Evolutionary conservation across 2,888 invertebrate species (phyloP).

Genomic region (Plagodis pulveraria): DNA sequence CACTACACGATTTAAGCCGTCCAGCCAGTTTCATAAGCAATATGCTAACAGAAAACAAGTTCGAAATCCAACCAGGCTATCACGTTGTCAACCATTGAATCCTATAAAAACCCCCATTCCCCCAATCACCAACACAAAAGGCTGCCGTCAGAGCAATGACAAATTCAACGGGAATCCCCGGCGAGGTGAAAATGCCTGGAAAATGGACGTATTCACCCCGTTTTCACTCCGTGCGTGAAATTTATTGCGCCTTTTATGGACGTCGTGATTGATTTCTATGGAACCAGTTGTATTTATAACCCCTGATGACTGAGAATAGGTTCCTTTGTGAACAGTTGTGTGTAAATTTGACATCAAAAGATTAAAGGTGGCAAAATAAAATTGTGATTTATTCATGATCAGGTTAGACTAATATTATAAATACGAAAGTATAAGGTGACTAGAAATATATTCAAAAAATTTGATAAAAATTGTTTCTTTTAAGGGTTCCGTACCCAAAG

Average conservation of each 20-base stretch:
- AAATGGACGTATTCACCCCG: conserved; percentile 55
- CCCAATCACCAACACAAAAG: conserved; percentile 30
- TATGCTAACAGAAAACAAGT: conserved; percentile 11
- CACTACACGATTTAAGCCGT: too few relatives aligned
- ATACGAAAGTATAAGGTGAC: too few relatives aligned
- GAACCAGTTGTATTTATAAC: conserved; percentile 15
- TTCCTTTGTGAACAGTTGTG: background rate
- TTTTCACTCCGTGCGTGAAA: conserved; percentile 34
- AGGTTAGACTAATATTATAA: too few relatives aligned
- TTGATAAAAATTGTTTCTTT: too few relatives aligned
- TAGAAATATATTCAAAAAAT: too few relatives aligned
- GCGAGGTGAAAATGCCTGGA: conserved; percentile 75
- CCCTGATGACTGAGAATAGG: background rate
- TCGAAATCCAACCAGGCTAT: conserved; percentile 15
- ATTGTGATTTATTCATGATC: too few relatives aligned
- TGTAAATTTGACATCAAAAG: too few relatives aligned
- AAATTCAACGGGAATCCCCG: conserved; percentile 31
- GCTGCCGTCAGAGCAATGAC: conserved; percentile 32
- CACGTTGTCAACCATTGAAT: conserved; percentile 25
- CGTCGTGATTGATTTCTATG: conserved; percentile 64
- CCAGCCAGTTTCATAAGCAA: background rate
- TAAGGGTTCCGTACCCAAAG: too few relatives aligned
- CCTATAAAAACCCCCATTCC: conserved; percentile 29
- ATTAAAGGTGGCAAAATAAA: too few relatives aligned
- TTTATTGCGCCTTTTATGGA: conserved; percentile 67